Evolutionary conservation across 1,140 invertebrate species (phyloP), one percentile per base, ranked within the genome.

Genomic region (Tachypleus tridentatus): DNA sequence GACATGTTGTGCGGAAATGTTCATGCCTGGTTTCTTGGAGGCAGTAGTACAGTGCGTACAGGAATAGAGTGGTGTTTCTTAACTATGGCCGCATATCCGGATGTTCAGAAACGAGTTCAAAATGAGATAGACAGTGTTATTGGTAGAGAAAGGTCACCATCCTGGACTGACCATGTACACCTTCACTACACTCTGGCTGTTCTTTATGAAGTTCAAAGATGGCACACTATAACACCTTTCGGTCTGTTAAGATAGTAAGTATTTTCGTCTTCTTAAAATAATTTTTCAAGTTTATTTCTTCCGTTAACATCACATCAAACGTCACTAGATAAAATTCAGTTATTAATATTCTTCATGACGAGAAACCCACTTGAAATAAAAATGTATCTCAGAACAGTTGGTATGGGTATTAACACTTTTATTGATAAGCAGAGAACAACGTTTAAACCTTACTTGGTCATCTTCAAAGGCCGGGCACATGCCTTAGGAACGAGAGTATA

Each of bases 131-230:
- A 72, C 57, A n/a, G 68, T 9, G 63, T 70, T 0, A 67, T 73
- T 57, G 73, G 72, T 3, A 58, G 11, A 48, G 64, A 64, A 8
- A 48, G 69, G 8, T 56, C 50, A 1, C 73, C 72, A 4, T 54
- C 59, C 0, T 71, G 69, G 60, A 10, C 56, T 3, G 74, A 73
- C 53, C 52, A 64, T 48, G 9, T 50, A 7, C 48, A 49, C 4
- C 54, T 74, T 53, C 70, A 70, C 29, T 74, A 66, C 58, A 74
- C 73, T 0, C 11, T 60, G 56, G 72, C 72, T 2, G 67, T 71
- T 10, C 51, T 73, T 4, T 66, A 63, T 48, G 72, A 73, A 68
- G 63, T 65, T 4, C 63, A 71, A 60, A 63, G 72, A 58, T 66
- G 65, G n/a, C 54, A 59, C 48, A 68, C 68, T 10, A 62, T 70